Evolutionary conservation across 1,140 invertebrate species (phyloP), one percentile per base, ranked within the genome.

Genomic region (Chrysopa pallens): DNA sequence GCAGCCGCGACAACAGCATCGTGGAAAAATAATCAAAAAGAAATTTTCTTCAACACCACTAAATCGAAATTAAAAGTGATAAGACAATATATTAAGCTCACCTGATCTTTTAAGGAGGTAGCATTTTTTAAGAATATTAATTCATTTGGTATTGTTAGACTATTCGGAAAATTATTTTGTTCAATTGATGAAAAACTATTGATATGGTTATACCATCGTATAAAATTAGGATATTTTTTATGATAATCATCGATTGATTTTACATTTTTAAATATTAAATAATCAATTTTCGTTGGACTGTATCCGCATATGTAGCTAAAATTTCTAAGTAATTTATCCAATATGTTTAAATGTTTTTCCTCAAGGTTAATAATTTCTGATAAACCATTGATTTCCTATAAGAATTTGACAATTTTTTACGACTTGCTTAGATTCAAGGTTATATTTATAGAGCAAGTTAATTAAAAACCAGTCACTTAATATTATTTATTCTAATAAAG

Each of bases 181-280:
- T 76, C 71, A 40, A 51, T 54, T 38, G 52, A 49, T 52, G 59
- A 62, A 56, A 68, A 76, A 56, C 68, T 74, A 56, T 61, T 55
- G 53, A 76, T 69, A 59, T 75, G 69, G 57, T 57, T 50, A 55
- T 63, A 70, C 73, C 74, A 77, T 56, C 73, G 63, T 52, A 58
- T 62, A 43, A 76, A 52, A 48, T 73, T 52, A 27, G 47, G 42
- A 51, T 52, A 64, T 38, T 55, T 62, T 50, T 57, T 59, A 54
- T 56, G 53, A 36, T 50, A 61, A 50, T 54, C 60, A 47, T 59
- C 58, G 42, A 51, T 52, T 48, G 46, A 31, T 11, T 53, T 51
- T 49, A 51, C 59, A 51, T 54, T 56, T n/a, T 43, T 52, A 50
- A 61, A 67, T 28, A 71, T 46, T 48, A 67, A 49, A 39, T 57